Evolutionary conservation across 2,113 vertebrate species (phyloP), one percentile per base, ranked within the genome.

Genomic region (Gallinago paraguaiae): DNA sequence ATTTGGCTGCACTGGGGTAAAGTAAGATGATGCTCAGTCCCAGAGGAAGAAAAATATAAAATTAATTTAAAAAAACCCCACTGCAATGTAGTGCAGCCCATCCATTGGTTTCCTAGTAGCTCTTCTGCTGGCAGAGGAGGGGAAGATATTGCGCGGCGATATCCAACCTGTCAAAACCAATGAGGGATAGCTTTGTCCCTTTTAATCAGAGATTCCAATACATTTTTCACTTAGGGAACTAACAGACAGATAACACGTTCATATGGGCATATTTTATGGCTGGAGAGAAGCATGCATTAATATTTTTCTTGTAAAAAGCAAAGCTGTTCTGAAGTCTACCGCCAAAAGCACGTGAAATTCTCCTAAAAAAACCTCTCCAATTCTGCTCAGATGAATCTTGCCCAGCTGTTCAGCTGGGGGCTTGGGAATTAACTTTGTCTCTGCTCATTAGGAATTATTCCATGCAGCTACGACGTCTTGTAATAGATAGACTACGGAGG

Each of bases 151-250:
- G 54, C 45, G 78, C 4, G 4, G 22, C 30, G 65, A 69, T 57
- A 92, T 68, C 82, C 64, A 51, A 27, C 71, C 61, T 75, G 78
- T 74, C 86, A 80, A 56, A 95, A 24, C 30, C 84, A 83, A 33
- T 59, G 88, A 79, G 69, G 76, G 70, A 48, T 61, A 65, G 46
- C 83, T 81, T 77, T 64, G 75, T 86, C 76, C 56, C 56, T 70
- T 94, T 75, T 93, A 93, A 96, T 94, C 87, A 69, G 43, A 45
- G 77, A 30, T 69, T 54, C 45, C 41, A 69, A 74, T 74, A 13
- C 37, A 35, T 82, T 95, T 92, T 87, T 93, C 84, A 91, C 78
- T 92, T 82, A 81, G 57, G 56, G 81, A 86, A 78, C 70, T 85
- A 91, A 83, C 20, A 83, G 83, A 86, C 31, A 91, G 75, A 30